Evolutionary conservation across 2,113 vertebrate genomes (phyloP).

Genomic region (Onychostoma macrolepis): DNA sequence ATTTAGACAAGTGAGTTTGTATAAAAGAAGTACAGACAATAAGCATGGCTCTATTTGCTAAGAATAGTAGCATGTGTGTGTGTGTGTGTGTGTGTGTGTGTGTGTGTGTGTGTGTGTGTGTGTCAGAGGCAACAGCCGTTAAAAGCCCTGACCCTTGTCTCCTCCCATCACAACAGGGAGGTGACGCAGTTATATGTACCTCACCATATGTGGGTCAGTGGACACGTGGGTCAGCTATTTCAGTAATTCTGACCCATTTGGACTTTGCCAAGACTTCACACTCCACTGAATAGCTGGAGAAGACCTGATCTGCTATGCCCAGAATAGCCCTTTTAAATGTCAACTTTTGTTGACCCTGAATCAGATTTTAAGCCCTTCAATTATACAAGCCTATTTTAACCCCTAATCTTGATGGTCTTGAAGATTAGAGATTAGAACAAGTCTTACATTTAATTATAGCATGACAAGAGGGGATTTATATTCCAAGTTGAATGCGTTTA

Average conservation of each 20-base stretch:
- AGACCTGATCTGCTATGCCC: neutral
- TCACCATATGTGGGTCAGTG: constrained; percentile 69
- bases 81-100: constrained; percentile 21
- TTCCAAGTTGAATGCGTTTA: neutral
- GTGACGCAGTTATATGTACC: constrained; percentile 54
- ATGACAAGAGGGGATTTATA: neutral
- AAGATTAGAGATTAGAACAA: constrained; percentile 8
- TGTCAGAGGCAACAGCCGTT: neutral
- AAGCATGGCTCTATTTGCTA: neutral
- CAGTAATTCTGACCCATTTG: constrained; percentile 59
- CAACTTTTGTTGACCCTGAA: constrained; percentile 32
- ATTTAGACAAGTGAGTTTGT: neutral
- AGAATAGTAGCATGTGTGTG: neutral
- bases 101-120: constrained; percentile 21
- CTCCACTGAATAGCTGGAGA: neutral
- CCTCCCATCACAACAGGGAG: neutral
- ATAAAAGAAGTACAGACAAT: neutral
- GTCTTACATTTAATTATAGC: neutral
- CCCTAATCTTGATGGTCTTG: neutral
- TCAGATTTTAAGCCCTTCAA: constrained; percentile 23
- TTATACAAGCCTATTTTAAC: constrained; percentile 15
- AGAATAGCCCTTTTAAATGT: constrained; percentile 35
- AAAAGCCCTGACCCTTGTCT: neutral
- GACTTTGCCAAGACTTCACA: constrained; percentile 41
- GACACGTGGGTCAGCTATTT: constrained; percentile 73